These are phyloP conservation scores for Drosophila basisetae DNA, from an alignment of 2,888 invertebrate species.

Conservation along the genomic window DNA sequence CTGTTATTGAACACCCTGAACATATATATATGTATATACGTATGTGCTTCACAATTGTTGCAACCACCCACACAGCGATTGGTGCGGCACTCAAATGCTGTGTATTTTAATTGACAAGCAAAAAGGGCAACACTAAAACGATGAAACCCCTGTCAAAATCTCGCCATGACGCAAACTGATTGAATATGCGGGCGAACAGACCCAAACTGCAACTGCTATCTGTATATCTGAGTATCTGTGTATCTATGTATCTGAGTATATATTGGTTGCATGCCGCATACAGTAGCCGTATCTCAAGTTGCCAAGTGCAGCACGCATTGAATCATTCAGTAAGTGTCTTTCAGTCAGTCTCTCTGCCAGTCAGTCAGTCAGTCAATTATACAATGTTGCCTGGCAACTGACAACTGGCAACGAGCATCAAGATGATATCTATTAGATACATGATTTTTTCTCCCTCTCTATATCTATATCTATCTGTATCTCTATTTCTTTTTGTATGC, in stretches of 20 bases:
- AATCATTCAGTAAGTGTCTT: constrained; percentile 37
- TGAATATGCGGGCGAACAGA: constrained; percentile 66
- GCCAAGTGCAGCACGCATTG: constrained; percentile 71
- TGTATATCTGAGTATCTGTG: constrained; percentile 11
- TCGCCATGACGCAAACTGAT: constrained; percentile 64
- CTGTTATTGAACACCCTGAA: constrained; percentile 7
- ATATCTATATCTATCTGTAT: neutral
- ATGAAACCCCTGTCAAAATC: constrained; percentile 53
- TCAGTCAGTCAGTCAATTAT: constrained; percentile 56
- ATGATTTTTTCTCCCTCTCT: constrained; percentile 19
- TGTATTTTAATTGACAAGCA: constrained; percentile 66
- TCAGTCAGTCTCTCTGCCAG: constrained; percentile 21
- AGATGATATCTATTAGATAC: constrained; percentile 78
- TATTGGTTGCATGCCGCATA: constrained; percentile 15
- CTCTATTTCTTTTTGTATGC: constrained; percentile 55
- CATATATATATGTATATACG: neutral
- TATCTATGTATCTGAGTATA: constrained; percentile 16
- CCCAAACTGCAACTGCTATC: constrained; percentile 35
- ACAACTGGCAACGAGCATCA: constrained; percentile 43
- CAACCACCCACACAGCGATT: constrained; percentile 38
- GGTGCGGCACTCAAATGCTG: constrained; percentile 19
- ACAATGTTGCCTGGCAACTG: constrained; percentile 49
- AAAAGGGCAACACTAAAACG: constrained; percentile 28
- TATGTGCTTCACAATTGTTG: constrained; percentile 1
- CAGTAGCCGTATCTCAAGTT: constrained; percentile 34